These are phyloP conservation scores for Hassar affinis DNA, from an alignment of 2,113 vertebrate species.

Conservation along the genomic window DNA sequence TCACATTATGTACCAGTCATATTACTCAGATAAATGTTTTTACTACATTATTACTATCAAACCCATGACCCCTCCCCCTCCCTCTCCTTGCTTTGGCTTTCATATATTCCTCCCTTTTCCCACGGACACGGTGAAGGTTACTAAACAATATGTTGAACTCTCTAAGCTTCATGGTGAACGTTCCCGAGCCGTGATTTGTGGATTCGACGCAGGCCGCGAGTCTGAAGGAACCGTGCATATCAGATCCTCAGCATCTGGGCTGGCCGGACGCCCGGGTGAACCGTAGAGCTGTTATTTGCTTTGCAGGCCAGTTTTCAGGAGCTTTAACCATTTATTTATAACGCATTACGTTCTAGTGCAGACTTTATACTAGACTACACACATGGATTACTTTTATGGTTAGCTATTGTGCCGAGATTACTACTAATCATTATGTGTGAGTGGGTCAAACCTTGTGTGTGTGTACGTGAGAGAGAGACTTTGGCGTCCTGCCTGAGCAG, in stretches of 20 bases:
- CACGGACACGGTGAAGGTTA: not conserved
- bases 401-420: not conserved
- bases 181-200: not conserved
- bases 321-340: not conserved
- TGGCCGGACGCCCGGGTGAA: not conserved
- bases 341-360: not conserved
- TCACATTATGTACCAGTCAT: too few relatives aligned
- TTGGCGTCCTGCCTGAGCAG: conserved; percentile 35
- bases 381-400: not conserved
- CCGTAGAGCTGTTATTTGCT: not conserved
- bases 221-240: not conserved
- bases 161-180: too few relatives aligned
- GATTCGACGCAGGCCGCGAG: not conserved
- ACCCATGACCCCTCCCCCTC: too few relatives aligned
- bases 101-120: not conserved
- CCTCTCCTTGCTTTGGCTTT: not conserved
- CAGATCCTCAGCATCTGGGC: not conserved
- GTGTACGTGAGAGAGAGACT: not conserved
- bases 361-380: not conserved
- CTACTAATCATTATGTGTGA: not conserved
- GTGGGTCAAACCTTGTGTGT: not conserved
- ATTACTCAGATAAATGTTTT: too few relatives aligned
- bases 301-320: not conserved
- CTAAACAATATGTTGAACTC: not conserved
- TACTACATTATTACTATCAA: too few relatives aligned